A percentile compares a stretch with the other conserved stretches of the same genome.
phyloP scores from a whole-genome alignment of 2,888 invertebrate genomes.

The Agrochola circellaris region DNA sequence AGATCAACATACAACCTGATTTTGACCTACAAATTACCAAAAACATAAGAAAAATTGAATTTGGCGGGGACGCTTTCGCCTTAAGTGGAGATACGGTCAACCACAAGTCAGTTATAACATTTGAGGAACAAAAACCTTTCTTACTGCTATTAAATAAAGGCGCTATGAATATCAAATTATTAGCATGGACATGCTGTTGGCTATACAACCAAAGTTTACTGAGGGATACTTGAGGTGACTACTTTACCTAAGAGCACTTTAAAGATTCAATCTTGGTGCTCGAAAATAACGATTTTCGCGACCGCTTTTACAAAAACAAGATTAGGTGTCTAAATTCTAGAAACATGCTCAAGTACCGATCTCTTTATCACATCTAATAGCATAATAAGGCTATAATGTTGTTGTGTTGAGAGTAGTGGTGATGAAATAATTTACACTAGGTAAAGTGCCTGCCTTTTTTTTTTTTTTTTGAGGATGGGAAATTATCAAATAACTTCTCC shows the following conservation, averaged over 20 bases:
- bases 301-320: background rate
- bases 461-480: too few relatives aligned
- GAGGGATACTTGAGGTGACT: slow-evolving; percentile 7
- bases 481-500: too few relatives aligned
- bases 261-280: slow-evolving; percentile 26
- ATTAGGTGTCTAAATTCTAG: background rate
- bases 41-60: too few relatives aligned
- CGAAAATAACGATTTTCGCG: slow-evolving; percentile 14
- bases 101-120: background rate
- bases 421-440: too few relatives aligned
- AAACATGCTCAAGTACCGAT: background rate
- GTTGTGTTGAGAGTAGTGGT: too few relatives aligned
- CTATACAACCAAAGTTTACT: slow-evolving; percentile 9
- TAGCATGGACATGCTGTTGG: background rate
- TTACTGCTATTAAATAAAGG: background rate
- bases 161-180: background rate
- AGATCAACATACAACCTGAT: too few relatives aligned
- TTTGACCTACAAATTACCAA: too few relatives aligned
- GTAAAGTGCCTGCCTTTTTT: too few relatives aligned
- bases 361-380: background rate
- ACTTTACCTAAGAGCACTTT: slow-evolving; percentile 13
- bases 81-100: background rate
- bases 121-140: background rate
- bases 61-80: too few relatives aligned
- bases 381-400: too few relatives aligned